phyloP scores from a whole-genome alignment of 2,888 invertebrate genomes.

The Pachydiplax longipennis region DNA sequence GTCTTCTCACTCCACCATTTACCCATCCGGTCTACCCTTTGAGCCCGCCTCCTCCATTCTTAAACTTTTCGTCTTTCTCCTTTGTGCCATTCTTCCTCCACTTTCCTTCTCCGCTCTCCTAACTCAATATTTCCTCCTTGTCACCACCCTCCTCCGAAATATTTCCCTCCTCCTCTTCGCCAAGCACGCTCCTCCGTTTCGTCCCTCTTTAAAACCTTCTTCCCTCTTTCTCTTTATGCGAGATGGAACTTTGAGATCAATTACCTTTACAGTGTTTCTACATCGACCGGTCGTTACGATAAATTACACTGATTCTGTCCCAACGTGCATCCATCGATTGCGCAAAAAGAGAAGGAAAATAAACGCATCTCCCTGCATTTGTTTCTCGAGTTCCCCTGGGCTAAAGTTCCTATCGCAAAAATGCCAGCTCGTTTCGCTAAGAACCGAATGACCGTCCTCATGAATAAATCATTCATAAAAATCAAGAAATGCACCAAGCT shows the following conservation, averaged over 20 bases:
- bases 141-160: conserved; percentile 37
- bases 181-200: neutral
- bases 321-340: neutral
- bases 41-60: neutral
- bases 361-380: too few species aligned
- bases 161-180: neutral
- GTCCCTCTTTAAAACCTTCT: neutral
- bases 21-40: neutral
- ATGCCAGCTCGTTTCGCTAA: neutral
- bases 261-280: conserved; percentile 20
- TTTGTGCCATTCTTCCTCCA: neutral
- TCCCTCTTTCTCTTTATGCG: neutral
- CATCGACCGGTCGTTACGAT: conserved; percentile 4
- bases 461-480: neutral
- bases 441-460: neutral
- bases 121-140: conserved; percentile 13
- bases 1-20: neutral
- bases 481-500: neutral
- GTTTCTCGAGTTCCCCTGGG: too few species aligned
- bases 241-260: conserved; percentile 8
- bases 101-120: neutral
- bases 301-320: neutral
- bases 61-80: neutral
- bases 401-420: too few species aligned
- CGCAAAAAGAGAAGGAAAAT: neutral